These are phyloP conservation scores for Hippocampus guttulatus DNA, from an alignment of 2,113 vertebrate genomes.

Conservation along the genomic window DNA sequence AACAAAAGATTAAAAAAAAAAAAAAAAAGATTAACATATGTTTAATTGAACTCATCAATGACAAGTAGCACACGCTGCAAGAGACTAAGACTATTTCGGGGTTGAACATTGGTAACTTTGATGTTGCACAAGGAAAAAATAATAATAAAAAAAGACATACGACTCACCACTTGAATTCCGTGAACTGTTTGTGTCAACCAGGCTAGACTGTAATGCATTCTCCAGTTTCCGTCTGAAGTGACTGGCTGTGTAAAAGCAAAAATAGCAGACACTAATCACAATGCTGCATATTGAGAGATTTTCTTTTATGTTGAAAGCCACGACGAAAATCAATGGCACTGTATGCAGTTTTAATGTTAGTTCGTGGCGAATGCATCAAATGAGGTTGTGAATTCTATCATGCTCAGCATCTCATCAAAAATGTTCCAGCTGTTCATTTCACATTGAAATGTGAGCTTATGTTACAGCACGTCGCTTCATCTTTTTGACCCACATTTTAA, in stretches of 20 bases:
- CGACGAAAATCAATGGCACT: slow-evolving; percentile 29
- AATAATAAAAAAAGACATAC: slow-evolving; percentile 9
- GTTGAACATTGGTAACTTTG: neutral
- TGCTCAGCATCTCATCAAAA: slow-evolving; percentile 33
- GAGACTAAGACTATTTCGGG: neutral
- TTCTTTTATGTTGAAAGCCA: slow-evolving; percentile 16
- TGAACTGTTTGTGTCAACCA: slow-evolving; percentile 92
- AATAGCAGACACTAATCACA: slow-evolving; percentile 19
- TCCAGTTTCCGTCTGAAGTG: slow-evolving; percentile 88
- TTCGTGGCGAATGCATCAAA: slow-evolving; percentile 14
- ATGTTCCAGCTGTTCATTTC: slow-evolving; percentile 46
- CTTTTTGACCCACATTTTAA: slow-evolving; percentile 69
- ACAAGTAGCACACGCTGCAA: neutral
- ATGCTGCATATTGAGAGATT: slow-evolving; percentile 1
- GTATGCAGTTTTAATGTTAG: slow-evolving; percentile 33
- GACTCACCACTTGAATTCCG: slow-evolving; percentile 94
- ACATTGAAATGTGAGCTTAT: slow-evolving; percentile 54
- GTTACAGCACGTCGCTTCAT: slow-evolving; percentile 56
- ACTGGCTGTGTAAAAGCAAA: slow-evolving; percentile 79
- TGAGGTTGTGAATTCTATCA: slow-evolving; percentile 35
- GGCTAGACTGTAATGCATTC: slow-evolving; percentile 84
- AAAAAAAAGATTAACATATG: too few relatives aligned
- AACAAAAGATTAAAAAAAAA: too few relatives aligned
- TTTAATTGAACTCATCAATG: neutral
- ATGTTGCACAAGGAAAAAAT: neutral